Percentiles rank a stretch among this genome's conserved stretches.
These are phyloP conservation scores for Drosophila parthenogenetica DNA, from an alignment of 2,888 invertebrate species.

Conservation along the genomic window DNA sequence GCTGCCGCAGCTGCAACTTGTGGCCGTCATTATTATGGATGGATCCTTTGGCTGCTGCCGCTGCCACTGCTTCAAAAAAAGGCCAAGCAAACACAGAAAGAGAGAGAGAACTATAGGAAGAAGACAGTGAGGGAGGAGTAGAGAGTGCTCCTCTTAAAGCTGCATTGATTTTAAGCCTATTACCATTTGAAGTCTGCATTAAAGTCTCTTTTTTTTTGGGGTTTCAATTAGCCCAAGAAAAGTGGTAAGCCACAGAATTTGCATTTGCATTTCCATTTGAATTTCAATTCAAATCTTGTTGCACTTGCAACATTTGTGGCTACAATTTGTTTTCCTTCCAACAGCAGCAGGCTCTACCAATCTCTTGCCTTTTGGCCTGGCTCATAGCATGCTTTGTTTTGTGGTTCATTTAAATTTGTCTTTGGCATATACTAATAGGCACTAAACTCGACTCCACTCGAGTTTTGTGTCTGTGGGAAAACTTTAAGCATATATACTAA, in stretches of 20 bases:
- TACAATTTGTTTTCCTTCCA: conserved; percentile 58
- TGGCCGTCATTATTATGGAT: conserved; percentile 62
- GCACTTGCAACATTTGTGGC: conserved; percentile 25
- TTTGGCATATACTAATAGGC: conserved; percentile 66
- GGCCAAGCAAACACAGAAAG: conserved; percentile 45
- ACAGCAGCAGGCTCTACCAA: conserved; percentile 9
- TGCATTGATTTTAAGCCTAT: conserved; percentile 34
- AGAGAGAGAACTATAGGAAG: background rate
- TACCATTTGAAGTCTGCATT: conserved; percentile 39
- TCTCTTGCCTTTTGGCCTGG: conserved; percentile 27
- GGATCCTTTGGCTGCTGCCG: conserved; percentile 35
- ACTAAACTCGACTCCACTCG: conserved; percentile 59
- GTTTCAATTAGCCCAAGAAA: conserved; percentile 68
- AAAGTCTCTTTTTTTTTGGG: conserved; percentile 34
- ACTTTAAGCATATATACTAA: conserved; percentile 31
- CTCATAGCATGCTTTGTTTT: conserved; percentile 55
- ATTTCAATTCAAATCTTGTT: conserved; percentile 34
- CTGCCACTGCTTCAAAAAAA: conserved; percentile 45
- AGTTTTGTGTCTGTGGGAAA: conserved; percentile 8
- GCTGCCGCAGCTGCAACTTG: conserved; percentile 37
- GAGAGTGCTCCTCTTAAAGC: conserved; percentile 13
- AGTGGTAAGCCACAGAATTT: conserved; percentile 63
- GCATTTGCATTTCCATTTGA: conserved; percentile 51
- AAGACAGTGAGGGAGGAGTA: too few species aligned
- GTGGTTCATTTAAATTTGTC: conserved; percentile 58